Evolutionary conservation across 2,888 invertebrate species (phyloP).

Genomic region (Acrobasis suavella): DNA sequence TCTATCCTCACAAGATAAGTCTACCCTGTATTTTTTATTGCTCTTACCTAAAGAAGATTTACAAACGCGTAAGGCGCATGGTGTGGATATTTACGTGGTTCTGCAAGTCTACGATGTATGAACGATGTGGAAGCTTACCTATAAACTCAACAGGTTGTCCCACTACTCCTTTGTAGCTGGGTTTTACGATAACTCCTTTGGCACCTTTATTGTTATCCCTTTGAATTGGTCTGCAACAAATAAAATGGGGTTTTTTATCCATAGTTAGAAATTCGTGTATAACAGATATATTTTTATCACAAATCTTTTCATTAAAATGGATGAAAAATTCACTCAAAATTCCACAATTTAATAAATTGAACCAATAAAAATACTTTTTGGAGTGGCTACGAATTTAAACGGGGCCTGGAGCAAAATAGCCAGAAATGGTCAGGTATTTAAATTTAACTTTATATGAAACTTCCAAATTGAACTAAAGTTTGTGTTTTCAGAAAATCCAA

Average conservation of each 20-base stretch:
- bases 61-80: too few relatives aligned
- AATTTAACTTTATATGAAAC: too few relatives aligned
- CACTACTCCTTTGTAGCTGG: conserved; percentile 87
- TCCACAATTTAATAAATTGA: not conserved
- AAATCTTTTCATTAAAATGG: not conserved
- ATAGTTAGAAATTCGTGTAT: not conserved
- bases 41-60: too few relatives aligned
- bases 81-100: too few relatives aligned
- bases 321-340: not conserved
- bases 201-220: conserved; percentile 90
- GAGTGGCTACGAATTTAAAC: not conserved
- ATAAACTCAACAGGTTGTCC: conserved; percentile 97
- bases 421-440: not conserved
- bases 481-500: too few relatives aligned
- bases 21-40: too few relatives aligned
- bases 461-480: too few relatives aligned
- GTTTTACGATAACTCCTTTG: conserved; percentile 91
- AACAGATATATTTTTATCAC: not conserved
- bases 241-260: conserved; percentile 22
- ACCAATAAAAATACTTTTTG: not conserved
- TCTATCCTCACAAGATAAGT: too few relatives aligned
- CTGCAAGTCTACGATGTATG: not conserved
- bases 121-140: conserved; percentile 82
- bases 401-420: not conserved
- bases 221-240: conserved; percentile 72